Evolutionary conservation across 2,113 vertebrate genomes (phyloP).

Genomic region (Cryptoleucopteryx plumbea): DNA sequence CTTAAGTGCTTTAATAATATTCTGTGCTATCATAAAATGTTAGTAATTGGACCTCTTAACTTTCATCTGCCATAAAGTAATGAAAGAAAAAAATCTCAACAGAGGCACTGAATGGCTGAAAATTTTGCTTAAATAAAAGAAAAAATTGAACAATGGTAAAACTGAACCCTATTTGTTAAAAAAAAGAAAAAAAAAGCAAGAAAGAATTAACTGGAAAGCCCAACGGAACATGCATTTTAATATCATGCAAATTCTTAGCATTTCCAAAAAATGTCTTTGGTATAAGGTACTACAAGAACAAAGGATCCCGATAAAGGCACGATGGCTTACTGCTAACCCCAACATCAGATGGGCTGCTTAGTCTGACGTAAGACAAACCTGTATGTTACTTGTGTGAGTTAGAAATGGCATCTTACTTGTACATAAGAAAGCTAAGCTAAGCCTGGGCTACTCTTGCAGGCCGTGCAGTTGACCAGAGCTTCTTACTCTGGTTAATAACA

Average conservation of each 20-base stretch:
- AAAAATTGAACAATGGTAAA: constrained; percentile 49
- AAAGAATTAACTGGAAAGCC: constrained; percentile 32
- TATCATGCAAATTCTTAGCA: constrained; percentile 33
- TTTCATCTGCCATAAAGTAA: constrained; percentile 67
- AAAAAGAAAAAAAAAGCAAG: not conserved
- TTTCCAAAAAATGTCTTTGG: constrained; percentile 26
- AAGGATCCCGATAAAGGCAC: not conserved
- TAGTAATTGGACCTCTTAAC: constrained; percentile 69
- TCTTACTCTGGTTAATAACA: not conserved
- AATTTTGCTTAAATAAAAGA: constrained; percentile 52
- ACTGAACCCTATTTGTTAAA: not conserved
- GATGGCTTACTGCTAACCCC: not conserved
- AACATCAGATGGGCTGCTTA: not conserved
- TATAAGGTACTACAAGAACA: constrained; percentile 1
- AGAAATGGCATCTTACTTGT: not conserved
- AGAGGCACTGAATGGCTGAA: constrained; percentile 22
- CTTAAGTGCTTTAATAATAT: constrained; percentile 75
- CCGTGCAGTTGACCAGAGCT: not conserved
- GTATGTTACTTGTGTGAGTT: not conserved
- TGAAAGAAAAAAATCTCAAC: constrained; percentile 58
- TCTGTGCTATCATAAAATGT: constrained; percentile 70
- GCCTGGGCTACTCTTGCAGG: not conserved
- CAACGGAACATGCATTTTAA: constrained; percentile 33
- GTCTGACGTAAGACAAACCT: not conserved
- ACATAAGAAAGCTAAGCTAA: not conserved